A percentile compares a stretch with the other conserved stretches of the same genome.
Evolutionary conservation across 1,140 invertebrate genomes (phyloP).

Genomic region (Drosophila triauraria): DNA sequence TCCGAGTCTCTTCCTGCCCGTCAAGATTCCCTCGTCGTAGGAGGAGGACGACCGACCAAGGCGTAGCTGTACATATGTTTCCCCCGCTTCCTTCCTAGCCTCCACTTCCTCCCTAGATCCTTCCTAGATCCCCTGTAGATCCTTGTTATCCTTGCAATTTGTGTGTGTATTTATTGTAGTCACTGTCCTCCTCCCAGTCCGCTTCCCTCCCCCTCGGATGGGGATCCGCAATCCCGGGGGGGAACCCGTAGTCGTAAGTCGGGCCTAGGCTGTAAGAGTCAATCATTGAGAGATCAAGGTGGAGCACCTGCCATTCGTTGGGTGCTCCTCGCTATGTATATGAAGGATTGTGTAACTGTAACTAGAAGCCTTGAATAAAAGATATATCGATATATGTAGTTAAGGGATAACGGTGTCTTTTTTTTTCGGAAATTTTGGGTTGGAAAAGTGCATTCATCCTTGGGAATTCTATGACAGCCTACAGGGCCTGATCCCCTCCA

Average conservation of each 20-base stretch:
- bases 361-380: constrained; percentile 36
- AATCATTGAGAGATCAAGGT: constrained; percentile 23
- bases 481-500: too few relatives aligned
- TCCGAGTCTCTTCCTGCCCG: constrained; percentile 90
- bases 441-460: too few relatives aligned
- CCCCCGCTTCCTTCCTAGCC: neutral
- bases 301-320: neutral
- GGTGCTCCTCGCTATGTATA: constrained; percentile 11
- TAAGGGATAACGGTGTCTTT: neutral
- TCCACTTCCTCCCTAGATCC: neutral
- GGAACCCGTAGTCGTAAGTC: constrained; percentile 34
- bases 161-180: constrained; percentile 78
- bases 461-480: too few relatives aligned
- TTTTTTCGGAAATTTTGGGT: too few relatives aligned
- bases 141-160: constrained; percentile 22
- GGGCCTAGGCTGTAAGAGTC: constrained; percentile 73
- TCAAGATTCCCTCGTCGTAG: constrained; percentile 88
- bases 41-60: too few relatives aligned
- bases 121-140: neutral
- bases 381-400: constrained; percentile 30
- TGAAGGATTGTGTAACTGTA: constrained; percentile 27
- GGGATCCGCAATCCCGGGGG: constrained; percentile 7
- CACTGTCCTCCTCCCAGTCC: constrained; percentile 56
- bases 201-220: neutral
- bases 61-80: constrained; percentile 62